A percentile compares a stretch with the other conserved stretches of the same genome.
Evolutionary conservation across 2,113 vertebrate genomes (phyloP).

Genomic region (Callipepla squamata): DNA sequence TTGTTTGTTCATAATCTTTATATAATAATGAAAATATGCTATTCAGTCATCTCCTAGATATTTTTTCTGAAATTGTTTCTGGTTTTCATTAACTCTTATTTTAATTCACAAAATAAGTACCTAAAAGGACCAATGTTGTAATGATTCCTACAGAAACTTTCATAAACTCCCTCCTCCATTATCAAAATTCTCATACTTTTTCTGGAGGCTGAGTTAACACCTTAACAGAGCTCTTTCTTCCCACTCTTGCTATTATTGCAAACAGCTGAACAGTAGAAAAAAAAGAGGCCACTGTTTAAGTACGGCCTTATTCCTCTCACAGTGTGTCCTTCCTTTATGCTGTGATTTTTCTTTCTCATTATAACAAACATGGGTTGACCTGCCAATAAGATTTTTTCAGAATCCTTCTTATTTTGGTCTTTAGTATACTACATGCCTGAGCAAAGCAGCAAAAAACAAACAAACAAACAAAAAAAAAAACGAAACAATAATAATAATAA

Average conservation of each 20-base stretch:
- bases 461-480: too few species aligned
- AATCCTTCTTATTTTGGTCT: not conserved
- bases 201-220: not conserved
- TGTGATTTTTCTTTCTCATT: not conserved
- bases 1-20: not conserved
- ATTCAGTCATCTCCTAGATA: not conserved
- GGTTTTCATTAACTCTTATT: not conserved
- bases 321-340: not conserved
- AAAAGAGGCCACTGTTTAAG: not conserved
- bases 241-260: not conserved
- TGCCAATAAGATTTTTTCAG: not conserved
- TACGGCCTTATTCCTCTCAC: not conserved
- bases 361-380: not conserved
- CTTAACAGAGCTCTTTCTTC: not conserved
- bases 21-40: not conserved
- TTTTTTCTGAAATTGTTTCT: not conserved
- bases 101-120: not conserved
- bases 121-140: not conserved
- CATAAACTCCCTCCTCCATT: not conserved
- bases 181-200: not conserved
- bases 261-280: not conserved
- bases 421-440: not conserved
- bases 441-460: not conserved
- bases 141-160: not conserved
- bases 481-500: too few species aligned